Evolutionary conservation across 1,140 invertebrate species (phyloP).

Genomic region (Zaprionus camerounensis): DNA sequence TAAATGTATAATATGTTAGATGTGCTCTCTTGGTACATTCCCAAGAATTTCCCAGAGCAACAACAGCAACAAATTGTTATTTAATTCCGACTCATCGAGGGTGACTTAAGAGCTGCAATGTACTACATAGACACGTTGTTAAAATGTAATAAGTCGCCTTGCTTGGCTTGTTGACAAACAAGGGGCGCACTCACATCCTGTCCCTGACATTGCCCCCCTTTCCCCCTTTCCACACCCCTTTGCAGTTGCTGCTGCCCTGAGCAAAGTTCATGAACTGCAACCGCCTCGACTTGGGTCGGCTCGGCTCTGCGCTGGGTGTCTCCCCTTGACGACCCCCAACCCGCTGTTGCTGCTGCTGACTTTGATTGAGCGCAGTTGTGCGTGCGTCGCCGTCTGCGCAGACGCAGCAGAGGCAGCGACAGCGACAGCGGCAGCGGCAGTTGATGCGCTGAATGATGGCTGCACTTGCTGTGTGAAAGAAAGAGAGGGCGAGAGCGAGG

Average conservation of each 20-base stretch:
- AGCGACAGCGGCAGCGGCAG: slow-evolving; percentile 17
- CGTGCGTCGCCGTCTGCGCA: slow-evolving; percentile 63
- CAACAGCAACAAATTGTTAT: slow-evolving; percentile 46
- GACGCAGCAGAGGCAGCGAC: slow-evolving; percentile 46
- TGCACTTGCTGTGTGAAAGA: slow-evolving; percentile 42
- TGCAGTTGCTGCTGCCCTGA: slow-evolving; percentile 26
- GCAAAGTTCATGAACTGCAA: slow-evolving; percentile 76
- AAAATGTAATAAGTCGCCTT: slow-evolving; percentile 66
- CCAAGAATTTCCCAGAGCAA: background rate
- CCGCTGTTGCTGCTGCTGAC: slow-evolving; percentile 50
- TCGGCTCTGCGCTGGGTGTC: background rate
- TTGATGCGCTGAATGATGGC: slow-evolving; percentile 61
- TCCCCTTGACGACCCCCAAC: background rate
- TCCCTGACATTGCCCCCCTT: slow-evolving; percentile 42
- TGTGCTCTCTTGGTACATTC: background rate
- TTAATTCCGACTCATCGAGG: slow-evolving; percentile 32
- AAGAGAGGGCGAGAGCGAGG: background rate
- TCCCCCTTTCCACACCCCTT: background rate
- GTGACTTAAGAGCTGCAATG: slow-evolving; percentile 15
- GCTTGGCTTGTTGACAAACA: slow-evolving; percentile 66
- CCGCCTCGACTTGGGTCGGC: background rate
- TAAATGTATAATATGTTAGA: background rate
- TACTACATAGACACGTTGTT: slow-evolving; percentile 60
- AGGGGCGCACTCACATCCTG: slow-evolving; percentile 73
- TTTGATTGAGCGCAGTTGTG: slow-evolving; percentile 78